Evolutionary conservation across 1,140 invertebrate species (phyloP).

Genomic region (Brachionus angularis): DNA sequence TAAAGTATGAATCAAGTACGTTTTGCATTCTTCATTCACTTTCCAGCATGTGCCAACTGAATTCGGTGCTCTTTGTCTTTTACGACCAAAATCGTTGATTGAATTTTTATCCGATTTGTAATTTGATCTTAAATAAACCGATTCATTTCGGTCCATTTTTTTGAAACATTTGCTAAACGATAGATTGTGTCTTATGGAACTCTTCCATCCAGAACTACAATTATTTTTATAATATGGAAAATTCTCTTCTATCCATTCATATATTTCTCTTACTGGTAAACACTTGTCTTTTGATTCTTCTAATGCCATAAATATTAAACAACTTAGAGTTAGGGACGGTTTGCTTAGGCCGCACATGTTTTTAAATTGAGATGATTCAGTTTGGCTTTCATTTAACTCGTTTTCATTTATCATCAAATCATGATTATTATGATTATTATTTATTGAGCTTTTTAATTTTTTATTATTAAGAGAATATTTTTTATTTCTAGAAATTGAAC

Average conservation of each 20-base stretch:
- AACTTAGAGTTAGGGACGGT: conserved; percentile 88
- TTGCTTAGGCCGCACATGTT: conserved; percentile 66
- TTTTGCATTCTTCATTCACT: conserved; percentile 18
- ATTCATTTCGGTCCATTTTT: conserved; percentile 55
- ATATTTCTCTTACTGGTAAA: conserved; percentile 73
- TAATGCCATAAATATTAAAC: conserved; percentile 94
- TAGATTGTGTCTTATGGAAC: conserved; percentile 63
- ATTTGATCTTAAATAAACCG: neutral
- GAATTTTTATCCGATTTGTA: neutral
- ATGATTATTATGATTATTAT: no score
- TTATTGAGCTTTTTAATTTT: no score
- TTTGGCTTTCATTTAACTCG: no score
- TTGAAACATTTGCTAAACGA: conserved; percentile 63
- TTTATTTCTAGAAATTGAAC: no score
- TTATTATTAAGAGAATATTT: no score
- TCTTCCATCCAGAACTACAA: conserved; percentile 62
- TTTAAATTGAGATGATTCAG: no score
- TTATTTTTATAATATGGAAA: conserved; percentile 57
- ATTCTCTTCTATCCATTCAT: conserved; percentile 57
- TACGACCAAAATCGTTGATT: neutral
- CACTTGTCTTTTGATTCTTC: conserved; percentile 82
- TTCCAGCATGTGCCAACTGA: conserved; percentile 20
- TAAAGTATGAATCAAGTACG: conserved; percentile 21
- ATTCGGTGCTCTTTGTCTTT: neutral
- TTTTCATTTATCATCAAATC: no score